Evolutionary conservation across 2,113 vertebrate genomes (phyloP).

Genomic region (Hypanus sabinus): DNA sequence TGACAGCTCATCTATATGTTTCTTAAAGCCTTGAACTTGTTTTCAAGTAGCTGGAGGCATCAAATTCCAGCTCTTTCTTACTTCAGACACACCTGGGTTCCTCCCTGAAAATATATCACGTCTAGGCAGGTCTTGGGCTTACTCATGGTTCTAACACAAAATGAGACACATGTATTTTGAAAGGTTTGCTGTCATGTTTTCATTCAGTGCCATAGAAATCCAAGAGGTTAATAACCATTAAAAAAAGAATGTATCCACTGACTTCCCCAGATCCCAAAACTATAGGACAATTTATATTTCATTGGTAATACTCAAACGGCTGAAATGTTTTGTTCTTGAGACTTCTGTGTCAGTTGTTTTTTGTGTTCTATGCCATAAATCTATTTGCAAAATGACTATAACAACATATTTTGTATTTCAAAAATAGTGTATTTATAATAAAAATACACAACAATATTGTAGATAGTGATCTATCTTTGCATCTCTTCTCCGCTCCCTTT

Average conservation of each 20-base stretch:
- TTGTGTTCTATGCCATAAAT: background rate
- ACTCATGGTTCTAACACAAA: background rate
- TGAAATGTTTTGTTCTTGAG: too few species aligned
- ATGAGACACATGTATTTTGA: background rate
- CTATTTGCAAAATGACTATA: background rate
- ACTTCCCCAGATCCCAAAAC: background rate
- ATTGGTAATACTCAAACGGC: background rate
- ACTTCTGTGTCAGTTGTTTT: background rate
- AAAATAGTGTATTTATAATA: too few species aligned
- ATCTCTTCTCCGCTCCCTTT: background rate
- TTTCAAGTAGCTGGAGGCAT: background rate
- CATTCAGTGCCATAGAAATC: conserved; percentile 9
- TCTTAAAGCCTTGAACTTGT: background rate
- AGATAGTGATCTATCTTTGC: background rate
- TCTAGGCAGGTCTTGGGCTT: background rate
- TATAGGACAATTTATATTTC: background rate
- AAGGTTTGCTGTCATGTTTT: background rate
- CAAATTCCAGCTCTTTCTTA: conserved; percentile 18
- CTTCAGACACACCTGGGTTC: conserved; percentile 21
- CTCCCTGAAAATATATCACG: background rate
- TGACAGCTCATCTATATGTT: background rate
- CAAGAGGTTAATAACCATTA: background rate
- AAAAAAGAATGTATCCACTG: background rate
- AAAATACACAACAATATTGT: too few species aligned
- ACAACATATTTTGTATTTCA: background rate